These are phyloP conservation scores for Lycopodina hypogea DNA, from an alignment of 37 sponge, comb jelly and placozoan genomes.

Conservation along the genomic window DNA sequence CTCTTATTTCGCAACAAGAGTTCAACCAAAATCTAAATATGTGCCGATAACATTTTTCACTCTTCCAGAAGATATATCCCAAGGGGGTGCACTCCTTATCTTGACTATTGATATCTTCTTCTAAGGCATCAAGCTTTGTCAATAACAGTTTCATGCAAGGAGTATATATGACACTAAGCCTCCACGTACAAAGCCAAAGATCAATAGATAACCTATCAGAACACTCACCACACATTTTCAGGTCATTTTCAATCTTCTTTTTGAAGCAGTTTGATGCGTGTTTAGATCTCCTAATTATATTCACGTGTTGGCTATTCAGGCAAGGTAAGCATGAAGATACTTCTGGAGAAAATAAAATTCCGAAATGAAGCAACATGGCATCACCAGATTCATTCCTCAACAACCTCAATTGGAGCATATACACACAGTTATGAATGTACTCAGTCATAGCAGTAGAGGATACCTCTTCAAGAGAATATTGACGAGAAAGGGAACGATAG, in stretches of 20 bases:
- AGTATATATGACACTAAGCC: conserved; percentile 20
- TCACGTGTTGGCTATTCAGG: conserved; percentile 13
- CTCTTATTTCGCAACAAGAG: conserved; percentile 25
- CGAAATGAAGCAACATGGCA: neutral
- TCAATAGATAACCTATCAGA: conserved; percentile 3
- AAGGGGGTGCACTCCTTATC: neutral
- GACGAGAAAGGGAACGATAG: neutral
- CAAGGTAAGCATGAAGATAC: conserved; percentile 19
- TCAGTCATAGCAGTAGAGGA: neutral
- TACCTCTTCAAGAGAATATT: conserved; percentile 12
- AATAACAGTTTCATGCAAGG: neutral
- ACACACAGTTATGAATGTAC: conserved; percentile 18
- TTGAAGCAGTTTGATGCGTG: neutral
- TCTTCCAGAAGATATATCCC: conserved; percentile 21
- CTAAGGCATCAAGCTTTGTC: neutral
- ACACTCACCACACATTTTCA: neutral
- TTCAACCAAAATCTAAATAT: conserved; percentile 40
- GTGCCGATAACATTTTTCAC: conserved; percentile 20
- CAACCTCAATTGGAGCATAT: neutral
- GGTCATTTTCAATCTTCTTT: neutral
- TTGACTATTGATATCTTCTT: neutral
- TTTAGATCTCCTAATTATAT: conserved; percentile 3
- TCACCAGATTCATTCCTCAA: neutral
- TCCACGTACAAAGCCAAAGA: conserved; percentile 33
- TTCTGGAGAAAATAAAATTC: conserved; percentile 26